These are phyloP conservation scores for Anarhynchus alexandrinus DNA, from an alignment of 2,113 vertebrate genomes.

Conservation along the genomic window DNA sequence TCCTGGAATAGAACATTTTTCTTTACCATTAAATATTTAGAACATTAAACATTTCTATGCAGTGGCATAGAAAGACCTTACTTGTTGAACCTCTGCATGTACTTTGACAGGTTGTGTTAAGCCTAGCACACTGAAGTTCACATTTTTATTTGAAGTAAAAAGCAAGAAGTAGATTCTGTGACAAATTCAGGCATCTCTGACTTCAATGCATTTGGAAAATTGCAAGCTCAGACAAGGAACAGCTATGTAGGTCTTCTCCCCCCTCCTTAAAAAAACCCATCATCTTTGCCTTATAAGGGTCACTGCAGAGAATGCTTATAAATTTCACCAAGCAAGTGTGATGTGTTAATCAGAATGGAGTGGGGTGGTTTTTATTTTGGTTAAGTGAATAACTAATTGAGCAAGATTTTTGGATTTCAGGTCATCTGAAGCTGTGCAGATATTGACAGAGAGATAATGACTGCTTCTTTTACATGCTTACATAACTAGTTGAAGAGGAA, in stretches of 20 bases:
- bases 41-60: background rate
- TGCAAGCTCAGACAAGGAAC: background rate
- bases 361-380: too few relatives aligned
- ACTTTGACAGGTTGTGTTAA: background rate
- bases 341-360: background rate
- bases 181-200: background rate
- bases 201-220: background rate
- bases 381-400: background rate
- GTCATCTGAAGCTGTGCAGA: background rate
- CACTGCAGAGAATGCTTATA: background rate
- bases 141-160: background rate
- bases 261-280: background rate
- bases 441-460: background rate
- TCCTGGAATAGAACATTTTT: background rate
- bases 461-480: background rate
- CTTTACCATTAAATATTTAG: background rate
- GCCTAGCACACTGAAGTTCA: background rate
- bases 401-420: background rate
- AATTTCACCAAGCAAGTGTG: background rate
- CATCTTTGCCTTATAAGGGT: background rate
- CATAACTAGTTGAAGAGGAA: background rate
- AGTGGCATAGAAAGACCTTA: background rate
- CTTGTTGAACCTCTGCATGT: background rate
- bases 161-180: background rate
- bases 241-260: background rate